Evolutionary conservation across 2,888 invertebrate species (phyloP).

Genomic region (Trisateles emortualis): DNA sequence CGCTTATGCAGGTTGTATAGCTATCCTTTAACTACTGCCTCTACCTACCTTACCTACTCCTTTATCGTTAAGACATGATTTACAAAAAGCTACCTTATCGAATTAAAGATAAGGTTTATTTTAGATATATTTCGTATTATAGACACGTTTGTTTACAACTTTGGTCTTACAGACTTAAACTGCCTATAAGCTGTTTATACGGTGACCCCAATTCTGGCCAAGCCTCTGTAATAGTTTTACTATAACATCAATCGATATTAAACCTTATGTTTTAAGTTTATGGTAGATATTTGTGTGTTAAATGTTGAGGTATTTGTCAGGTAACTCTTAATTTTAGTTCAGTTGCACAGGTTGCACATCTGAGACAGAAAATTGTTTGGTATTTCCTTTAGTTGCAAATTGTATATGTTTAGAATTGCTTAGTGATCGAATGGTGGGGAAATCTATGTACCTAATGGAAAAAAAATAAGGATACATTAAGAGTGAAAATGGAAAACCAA

Average conservation of each 20-base stretch:
- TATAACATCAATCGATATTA: background rate
- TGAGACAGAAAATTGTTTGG: background rate
- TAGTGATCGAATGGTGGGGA: too few species aligned
- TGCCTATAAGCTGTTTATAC: constrained; percentile 47
- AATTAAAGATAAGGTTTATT: background rate
- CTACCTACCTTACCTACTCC: too few species aligned
- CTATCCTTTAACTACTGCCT: too few species aligned
- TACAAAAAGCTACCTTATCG: background rate
- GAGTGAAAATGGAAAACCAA: too few species aligned
- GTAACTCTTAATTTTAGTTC: constrained; percentile 9
- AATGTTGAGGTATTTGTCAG: background rate
- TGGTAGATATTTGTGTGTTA: background rate
- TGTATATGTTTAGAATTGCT: too few species aligned
- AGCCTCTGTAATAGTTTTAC: constrained; percentile 12
- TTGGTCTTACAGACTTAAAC: constrained; percentile 42
- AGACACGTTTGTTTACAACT: constrained; percentile 36
- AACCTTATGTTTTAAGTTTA: background rate
- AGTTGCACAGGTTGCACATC: background rate
- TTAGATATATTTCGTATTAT: background rate
- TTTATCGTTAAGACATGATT: too few species aligned
- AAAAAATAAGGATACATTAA: too few species aligned
- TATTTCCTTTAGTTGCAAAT: background rate
- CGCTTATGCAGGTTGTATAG: too few species aligned
- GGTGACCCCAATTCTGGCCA: constrained; percentile 53
- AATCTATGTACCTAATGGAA: too few species aligned